Conservation (phyloP, 92 coral and sea anemone species). For the Bergia sp. region DNA sequence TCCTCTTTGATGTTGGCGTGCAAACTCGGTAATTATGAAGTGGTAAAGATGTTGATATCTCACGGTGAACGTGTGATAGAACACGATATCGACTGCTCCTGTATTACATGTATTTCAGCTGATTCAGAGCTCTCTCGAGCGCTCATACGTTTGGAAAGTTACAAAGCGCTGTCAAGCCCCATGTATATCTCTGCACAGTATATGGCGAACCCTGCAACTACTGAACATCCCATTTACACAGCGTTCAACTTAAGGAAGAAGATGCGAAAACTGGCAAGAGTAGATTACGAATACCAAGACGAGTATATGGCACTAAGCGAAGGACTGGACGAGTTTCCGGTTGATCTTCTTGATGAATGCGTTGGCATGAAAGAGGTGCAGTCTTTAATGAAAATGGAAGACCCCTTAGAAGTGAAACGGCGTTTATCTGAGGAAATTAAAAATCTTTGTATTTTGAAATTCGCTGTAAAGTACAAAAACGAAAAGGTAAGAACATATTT, state of each 20-base stretch:
- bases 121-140: constrained; percentile 28
- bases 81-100: not conserved
- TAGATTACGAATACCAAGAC: constrained; percentile 39
- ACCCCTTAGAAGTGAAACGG: not conserved
- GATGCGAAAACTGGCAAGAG: constrained; percentile 14
- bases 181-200: constrained; percentile 31
- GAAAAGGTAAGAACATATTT: constrained; percentile 28
- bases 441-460: constrained; percentile 33
- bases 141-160: constrained; percentile 8
- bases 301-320: constrained; percentile 36
- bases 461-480: constrained; percentile 45
- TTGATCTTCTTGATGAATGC: constrained; percentile 45
- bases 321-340: constrained; percentile 42
- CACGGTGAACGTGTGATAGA: constrained; percentile 11
- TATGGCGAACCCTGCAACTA: not conserved
- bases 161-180: constrained; percentile 36
- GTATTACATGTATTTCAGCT: not conserved
- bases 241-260: constrained; percentile 44
- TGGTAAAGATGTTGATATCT: constrained; percentile 15
- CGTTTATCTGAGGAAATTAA: not conserved
- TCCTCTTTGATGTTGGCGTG: no score
- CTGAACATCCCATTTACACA: constrained; percentile 17
- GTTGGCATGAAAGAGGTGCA: constrained; percentile 45
- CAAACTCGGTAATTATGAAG: no score
- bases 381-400: constrained; percentile 39